Evolutionary conservation across 35 echinoderm and acorn worm species (phyloP).

Genomic region (Apostichopus californicus): DNA sequence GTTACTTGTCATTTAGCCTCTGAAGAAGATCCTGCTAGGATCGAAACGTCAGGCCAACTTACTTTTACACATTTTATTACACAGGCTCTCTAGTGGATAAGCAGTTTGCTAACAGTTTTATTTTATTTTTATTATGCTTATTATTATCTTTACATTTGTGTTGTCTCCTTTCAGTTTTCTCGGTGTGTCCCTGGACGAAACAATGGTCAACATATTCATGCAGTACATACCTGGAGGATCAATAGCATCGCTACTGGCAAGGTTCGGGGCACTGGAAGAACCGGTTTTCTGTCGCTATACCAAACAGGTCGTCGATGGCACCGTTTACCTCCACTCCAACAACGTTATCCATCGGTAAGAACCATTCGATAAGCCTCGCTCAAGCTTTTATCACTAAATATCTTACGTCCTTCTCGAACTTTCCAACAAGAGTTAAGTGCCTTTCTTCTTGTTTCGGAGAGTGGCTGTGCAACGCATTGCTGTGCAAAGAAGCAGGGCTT

Average conservation of each 20-base stretch:
- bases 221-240: constrained; percentile 95
- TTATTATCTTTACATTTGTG: neutral
- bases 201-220: constrained; percentile 96
- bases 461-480: too few relatives aligned
- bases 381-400: too few relatives aligned
- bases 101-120: too few relatives aligned
- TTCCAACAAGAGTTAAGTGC: neutral
- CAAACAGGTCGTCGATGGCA: constrained; percentile 85
- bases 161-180: constrained; percentile 66
- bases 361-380: neutral
- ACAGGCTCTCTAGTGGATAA: too few relatives aligned
- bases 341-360: constrained; percentile 92
- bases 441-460: neutral
- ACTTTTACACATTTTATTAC: too few relatives aligned
- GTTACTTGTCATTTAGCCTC: too few relatives aligned
- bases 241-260: constrained; percentile 82
- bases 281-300: constrained; percentile 93
- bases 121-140: too few relatives aligned
- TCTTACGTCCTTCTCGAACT: neutral
- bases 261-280: constrained; percentile 93
- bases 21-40: too few relatives aligned
- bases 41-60: too few relatives aligned
- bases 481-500: too few relatives aligned
- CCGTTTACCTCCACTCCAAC: constrained; percentile 89
- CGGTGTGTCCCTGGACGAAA: constrained; percentile 78